Evolutionary conservation across 2,797 vertebrate species (phyloP).

Genomic region (Astyanax mexicanus): DNA sequence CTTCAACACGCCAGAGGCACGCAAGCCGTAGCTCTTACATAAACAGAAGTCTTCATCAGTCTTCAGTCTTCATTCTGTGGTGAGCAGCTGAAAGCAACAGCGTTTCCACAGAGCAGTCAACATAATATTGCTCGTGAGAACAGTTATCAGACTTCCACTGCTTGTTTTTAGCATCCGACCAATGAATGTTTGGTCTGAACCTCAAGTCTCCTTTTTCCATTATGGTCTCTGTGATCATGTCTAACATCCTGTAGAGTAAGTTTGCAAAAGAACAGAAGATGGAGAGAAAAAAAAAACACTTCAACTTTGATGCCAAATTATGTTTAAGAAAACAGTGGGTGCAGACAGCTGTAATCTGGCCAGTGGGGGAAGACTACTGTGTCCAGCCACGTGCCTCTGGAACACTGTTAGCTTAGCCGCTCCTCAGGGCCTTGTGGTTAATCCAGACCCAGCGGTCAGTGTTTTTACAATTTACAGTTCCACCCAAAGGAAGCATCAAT

Average conservation of each 20-base stretch:
- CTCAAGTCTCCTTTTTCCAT: slow-evolving; percentile 32
- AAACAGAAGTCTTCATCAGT: slow-evolving; percentile 73
- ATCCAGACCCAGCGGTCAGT: slow-evolving; percentile 30
- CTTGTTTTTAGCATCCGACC: slow-evolving; percentile 48
- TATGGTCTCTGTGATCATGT: slow-evolving; percentile 61
- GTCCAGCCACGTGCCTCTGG: slow-evolving; percentile 25
- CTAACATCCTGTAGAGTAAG: slow-evolving; percentile 54
- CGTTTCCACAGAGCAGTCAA: slow-evolving; percentile 52
- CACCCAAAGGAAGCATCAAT: slow-evolving; percentile 21
- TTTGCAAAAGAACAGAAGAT: slow-evolving; percentile 41
- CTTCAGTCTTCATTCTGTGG: slow-evolving; percentile 74
- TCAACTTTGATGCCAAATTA: slow-evolving; percentile 44
- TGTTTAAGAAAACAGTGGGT: slow-evolving; percentile 68
- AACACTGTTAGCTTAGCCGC: slow-evolving; percentile 36
- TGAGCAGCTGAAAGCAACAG: slow-evolving; percentile 58
- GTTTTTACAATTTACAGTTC: slow-evolving; percentile 44
- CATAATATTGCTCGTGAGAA: slow-evolving; percentile 52
- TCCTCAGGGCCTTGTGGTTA: slow-evolving; percentile 12
- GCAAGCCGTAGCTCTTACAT: slow-evolving; percentile 69
- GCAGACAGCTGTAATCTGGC: slow-evolving; percentile 41
- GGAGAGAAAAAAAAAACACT: slow-evolving; percentile 52
- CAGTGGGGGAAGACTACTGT: slow-evolving; percentile 26
- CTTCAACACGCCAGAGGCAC: slow-evolving; percentile 65
- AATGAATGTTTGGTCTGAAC: slow-evolving; percentile 30
- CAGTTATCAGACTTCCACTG: slow-evolving; percentile 48